phyloP scores from a whole-genome alignment of 2,797 vertebrate species.

The Characodon lateralis region DNA sequence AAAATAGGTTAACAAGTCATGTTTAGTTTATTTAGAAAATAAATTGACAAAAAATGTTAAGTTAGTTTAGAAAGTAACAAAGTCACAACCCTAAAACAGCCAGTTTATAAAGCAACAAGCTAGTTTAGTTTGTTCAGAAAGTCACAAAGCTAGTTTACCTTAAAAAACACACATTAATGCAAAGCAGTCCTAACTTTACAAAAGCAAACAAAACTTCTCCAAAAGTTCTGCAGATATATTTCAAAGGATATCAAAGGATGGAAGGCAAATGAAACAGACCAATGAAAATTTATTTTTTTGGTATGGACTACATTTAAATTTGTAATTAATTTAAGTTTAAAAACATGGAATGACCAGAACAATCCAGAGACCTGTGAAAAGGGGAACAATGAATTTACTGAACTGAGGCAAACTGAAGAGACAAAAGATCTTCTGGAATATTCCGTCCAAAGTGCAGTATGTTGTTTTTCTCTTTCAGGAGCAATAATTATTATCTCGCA shows the following conservation, averaged over 20 bases:
- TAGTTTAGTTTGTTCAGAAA: too few relatives aligned
- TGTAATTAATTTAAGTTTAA: neutral
- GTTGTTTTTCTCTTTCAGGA: constrained; percentile 52
- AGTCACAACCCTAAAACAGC: too few relatives aligned
- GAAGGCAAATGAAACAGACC: too few relatives aligned
- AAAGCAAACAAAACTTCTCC: neutral
- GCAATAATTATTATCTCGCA: constrained; percentile 50
- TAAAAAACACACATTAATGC: too few relatives aligned
- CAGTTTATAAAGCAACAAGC: too few relatives aligned
- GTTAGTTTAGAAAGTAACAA: too few relatives aligned
- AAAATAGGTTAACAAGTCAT: too few relatives aligned
- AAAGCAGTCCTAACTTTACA: too few relatives aligned
- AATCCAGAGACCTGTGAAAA: constrained; percentile 18
- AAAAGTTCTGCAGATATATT: neutral
- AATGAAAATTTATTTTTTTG: neutral
- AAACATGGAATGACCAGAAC: neutral
- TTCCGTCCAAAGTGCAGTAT: constrained; percentile 33
- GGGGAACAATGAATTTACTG: constrained; percentile 17
- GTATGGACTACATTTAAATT: neutral
- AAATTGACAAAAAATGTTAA: neutral
- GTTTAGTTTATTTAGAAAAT: neutral
- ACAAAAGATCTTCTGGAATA: constrained; percentile 34
- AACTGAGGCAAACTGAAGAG: constrained; percentile 7
- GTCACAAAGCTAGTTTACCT: too few relatives aligned
- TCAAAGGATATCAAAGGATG: neutral